Conservation (phyloP, 2,113 vertebrate genomes). For the Patagioenas fasciata region DNA sequence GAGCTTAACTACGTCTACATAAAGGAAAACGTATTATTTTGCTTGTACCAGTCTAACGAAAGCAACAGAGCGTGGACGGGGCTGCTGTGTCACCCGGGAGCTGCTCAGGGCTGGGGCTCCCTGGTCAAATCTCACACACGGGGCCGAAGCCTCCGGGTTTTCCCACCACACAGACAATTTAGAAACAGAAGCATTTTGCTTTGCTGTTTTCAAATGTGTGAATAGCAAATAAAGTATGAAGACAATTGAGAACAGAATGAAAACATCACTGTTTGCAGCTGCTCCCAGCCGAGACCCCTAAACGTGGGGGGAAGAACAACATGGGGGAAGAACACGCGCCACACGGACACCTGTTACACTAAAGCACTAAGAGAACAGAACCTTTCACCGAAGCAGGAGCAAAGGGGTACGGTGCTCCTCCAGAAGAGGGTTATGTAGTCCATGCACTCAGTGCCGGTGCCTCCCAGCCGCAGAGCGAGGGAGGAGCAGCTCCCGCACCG, state of each 20-base stretch:
- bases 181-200: not conserved
- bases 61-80: not conserved
- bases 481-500: not conserved
- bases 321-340: not conserved
- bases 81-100: not conserved
- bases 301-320: not conserved
- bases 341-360: not conserved
- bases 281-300: not conserved
- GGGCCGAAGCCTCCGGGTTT: not conserved
- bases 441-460: not conserved
- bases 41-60: not conserved
- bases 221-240: not conserved
- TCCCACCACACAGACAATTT: not conserved
- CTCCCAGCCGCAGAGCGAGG: not conserved
- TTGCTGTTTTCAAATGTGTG: not conserved
- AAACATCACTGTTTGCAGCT: not conserved
- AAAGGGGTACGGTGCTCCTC: not conserved
- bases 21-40: fast-evolving
- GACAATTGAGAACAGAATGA: not conserved
- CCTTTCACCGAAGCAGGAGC: not conserved
- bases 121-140: not conserved
- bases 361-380: not conserved
- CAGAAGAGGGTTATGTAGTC: not conserved
- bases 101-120: not conserved
- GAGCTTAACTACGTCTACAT: fast-evolving